Evolutionary conservation across 2,113 vertebrate genomes (phyloP), one percentile per base, ranked within the genome.

Genomic region (Anoura caudifer): DNA sequence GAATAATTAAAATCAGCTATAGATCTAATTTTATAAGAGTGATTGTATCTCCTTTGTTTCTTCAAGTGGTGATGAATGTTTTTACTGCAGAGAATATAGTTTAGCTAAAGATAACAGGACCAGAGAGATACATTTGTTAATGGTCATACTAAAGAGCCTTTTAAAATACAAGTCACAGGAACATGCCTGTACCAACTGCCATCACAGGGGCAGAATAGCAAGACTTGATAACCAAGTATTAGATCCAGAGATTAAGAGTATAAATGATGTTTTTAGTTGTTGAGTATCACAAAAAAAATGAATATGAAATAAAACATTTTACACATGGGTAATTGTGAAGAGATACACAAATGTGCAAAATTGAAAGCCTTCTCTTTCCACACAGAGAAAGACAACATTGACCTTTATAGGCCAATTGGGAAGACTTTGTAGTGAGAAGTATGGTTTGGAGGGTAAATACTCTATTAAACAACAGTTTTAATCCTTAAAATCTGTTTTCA

Each of bases 401-500:
- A 97, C 98, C 98, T 98, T 98, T 97, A 97, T 80, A 97, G 97
- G 97, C 97, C 98, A 98, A 98, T 98, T 97, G 96, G 97, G 93
- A 98, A 89, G 89, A n/a, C 87, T 97, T 98, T 97, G 96, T 97
- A 97, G 97, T 97, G 87, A 98, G 94, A 98, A 97, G 82, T 97
- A 92, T 96, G 98, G 67, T 97, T 98, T 92, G 94, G 97, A 98
- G 93, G 97, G 98, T 97, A 98, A 98, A 97, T 98, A 97, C 96
- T 97, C 95, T 93, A 97, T 5, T 56, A 20, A 56, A 56, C 54
- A 56, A 56, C 54, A 56, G 54, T 22, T 56, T 56, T 7, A 22
- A 98, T 98, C 97, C 93, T 97, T 98, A 98, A 98, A 97, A 97
- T 97, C 97, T 98, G 20, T 95, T 96, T 98, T 98, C 97, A 98